Evolutionary conservation across 1,140 invertebrate genomes (phyloP), one percentile per base, ranked within the genome.

Genomic region (Scaptomyza graminum): DNA sequence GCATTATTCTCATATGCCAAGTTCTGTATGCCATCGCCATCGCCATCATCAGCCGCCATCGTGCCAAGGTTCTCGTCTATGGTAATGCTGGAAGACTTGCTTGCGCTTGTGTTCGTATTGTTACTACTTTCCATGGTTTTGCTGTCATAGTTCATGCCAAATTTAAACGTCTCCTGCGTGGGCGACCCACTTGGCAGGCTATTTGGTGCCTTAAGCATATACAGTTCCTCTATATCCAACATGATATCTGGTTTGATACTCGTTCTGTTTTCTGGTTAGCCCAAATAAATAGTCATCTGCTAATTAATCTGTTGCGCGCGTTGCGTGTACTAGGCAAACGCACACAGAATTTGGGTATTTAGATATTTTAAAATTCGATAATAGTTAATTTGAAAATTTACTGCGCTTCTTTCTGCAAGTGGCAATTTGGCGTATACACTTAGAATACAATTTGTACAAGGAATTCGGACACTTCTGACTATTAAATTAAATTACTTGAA

Each of bases 141-240:
- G 41, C 66, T 57, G 34, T 61, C 72, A 71, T 66, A 64, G 59
- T 71, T 71, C 51, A 78, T 67, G 67, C 77, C 57, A 81, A 77
- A 82, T 43, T 82, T 74, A 22, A 75, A 87, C 22, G 78, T 61
- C 61, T 87, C 75, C 50, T 75, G 78, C 78, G 70, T 60, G 71
- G 67, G 69, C 60, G 78, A 49, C 70, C 61, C 67, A 66, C 46
- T 74, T 74, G 79, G 72, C 75, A 65, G 50, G 16, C 51, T 57
- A 51, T 39, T 77, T 55, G 70, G 41, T 63, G 51, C 57, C 56
- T 79, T 72, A 18, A 78, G 49, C 54, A 82, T 74, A 57, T 71
- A 87, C 28, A 87, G 74, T 60, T 87, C 72, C 81, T 78, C 70
- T 18, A 87, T 70, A 64, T 66, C 66, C 60, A 81, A 55, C 81